Percentiles rank a stretch among this genome's conserved stretches.
These are phyloP conservation scores for Sparus aurata DNA, from an alignment of 2,797 vertebrate species.

Conservation along the genomic window DNA sequence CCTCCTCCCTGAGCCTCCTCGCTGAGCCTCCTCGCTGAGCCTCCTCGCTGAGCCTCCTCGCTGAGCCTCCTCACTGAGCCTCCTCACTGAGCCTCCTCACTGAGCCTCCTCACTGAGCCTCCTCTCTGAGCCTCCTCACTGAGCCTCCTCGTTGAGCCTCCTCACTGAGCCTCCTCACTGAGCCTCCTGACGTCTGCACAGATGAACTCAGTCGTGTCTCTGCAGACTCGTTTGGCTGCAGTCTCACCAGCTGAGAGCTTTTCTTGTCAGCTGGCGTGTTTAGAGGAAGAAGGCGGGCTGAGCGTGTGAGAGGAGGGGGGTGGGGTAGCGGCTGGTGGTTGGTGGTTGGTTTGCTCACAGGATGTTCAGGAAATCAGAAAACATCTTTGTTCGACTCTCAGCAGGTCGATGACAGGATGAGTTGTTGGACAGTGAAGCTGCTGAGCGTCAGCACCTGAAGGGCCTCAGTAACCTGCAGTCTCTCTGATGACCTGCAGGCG, in stretches of 20 bases:
- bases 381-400: constrained; percentile 31
- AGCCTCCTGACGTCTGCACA: background rate
- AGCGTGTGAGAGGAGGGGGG: constrained; percentile 30
- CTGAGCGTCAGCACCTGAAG: too few species aligned
- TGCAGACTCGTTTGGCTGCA: background rate
- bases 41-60: background rate
- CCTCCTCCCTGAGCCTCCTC: background rate
- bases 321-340: constrained; percentile 4
- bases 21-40: background rate
- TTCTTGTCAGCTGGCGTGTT: constrained; percentile 28
- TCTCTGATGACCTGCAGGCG: too few species aligned
- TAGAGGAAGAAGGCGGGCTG: constrained; percentile 48
- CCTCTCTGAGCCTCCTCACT: too few species aligned
- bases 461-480: too few species aligned
- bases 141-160: too few species aligned
- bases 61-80: background rate
- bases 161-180: background rate
- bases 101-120: background rate
- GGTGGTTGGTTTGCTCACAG: constrained; percentile 32
- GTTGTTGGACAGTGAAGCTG: background rate
- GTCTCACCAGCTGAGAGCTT: constrained; percentile 18
- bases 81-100: background rate
- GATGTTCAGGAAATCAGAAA: constrained; percentile 60
- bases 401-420: background rate
- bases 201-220: background rate